Base-by-base conservation (phyloP, 2,888 invertebrate species). In the Polymixis flavicincta region DNA sequence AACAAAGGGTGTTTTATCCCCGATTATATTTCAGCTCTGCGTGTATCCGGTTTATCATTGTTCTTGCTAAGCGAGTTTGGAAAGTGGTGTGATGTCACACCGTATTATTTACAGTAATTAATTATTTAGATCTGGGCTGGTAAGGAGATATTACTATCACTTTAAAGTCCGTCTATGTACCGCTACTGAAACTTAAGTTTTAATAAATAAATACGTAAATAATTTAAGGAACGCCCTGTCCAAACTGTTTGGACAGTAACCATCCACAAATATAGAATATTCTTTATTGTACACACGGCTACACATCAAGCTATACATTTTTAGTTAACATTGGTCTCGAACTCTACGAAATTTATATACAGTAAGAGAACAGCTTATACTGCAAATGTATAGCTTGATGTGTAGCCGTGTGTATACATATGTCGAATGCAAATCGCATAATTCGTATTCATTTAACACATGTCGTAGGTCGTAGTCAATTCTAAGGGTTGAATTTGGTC, bases 1-100 rank as follows among this genome's bases (percentile, higher is more conserved):
- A 85, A 85, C 83, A 84, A 84, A 77, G 74, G 74, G 50, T 52
- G 48, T 82, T 82, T 80, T 82, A 75, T 67, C 45, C 63, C 65
- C 17, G 50, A 59, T 61, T 77, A 79, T 68, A 79, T 76, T 78
- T 78, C 32, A 70, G 48, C 45, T 54, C 14, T 22, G 55, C 50
- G 17, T 84, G 59, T 68, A 67, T 74, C 71, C 63, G 45, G 81
- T 67, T 48, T 68, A 74, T 77, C 76, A 78, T 78, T 85, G 82
- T 85, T 78, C 71, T 75, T 28, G 48, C n/a, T 64, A 67, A 76
- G 82, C n/a, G 77, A 82, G 73, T 75, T 75, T 50, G 13, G 64
- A 60, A 72, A 72, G 63, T 71, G 68, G 22, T 52, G 45, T 80
- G 81, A 72, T 63, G 66, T 82, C 59, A 81, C 50, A 50, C 52